These are phyloP conservation scores for Psittacula cyanocephala DNA, from an alignment of 2,113 vertebrate genomes.

Conservation along the genomic window DNA sequence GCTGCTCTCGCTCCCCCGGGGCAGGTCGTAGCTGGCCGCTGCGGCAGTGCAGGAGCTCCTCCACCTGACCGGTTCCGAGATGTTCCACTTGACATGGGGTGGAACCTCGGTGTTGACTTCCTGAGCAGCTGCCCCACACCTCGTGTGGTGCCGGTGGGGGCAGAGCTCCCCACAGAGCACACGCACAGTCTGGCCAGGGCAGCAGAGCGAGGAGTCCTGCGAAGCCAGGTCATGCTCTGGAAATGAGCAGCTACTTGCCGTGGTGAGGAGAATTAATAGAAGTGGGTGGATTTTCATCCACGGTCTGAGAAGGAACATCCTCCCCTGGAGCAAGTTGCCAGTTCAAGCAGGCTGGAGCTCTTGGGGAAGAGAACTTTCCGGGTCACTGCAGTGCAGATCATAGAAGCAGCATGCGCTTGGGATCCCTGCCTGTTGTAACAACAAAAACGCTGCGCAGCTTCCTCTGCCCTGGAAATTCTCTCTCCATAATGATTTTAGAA, in stretches of 20 bases:
- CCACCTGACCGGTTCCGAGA: not conserved
- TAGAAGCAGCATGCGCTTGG: not conserved
- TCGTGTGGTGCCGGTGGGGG: fast-evolving
- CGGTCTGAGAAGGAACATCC: not conserved
- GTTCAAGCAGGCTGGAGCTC: not conserved
- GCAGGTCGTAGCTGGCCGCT: not conserved
- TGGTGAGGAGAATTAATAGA: not conserved
- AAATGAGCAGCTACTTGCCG: not conserved
- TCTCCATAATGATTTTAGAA: not conserved
- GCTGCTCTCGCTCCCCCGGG: not conserved
- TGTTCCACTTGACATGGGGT: not conserved
- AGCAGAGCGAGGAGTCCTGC: not conserved
- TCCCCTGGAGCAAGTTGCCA: not conserved
- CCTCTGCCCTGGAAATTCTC: not conserved
- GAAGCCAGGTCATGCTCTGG: not conserved
- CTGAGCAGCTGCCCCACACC: not conserved
- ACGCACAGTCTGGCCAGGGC: not conserved
- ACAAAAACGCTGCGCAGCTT: not conserved
- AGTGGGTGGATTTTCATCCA: not conserved
- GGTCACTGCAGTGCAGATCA: not conserved
- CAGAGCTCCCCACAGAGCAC: not conserved
- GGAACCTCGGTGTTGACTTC: not conserved
- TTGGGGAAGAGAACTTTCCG: not conserved
- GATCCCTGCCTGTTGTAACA: not conserved
- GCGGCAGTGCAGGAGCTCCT: not conserved